These are phyloP conservation scores for Leucopsar rothschildi DNA, from an alignment of 2,113 vertebrate species.

Conservation along the genomic window DNA sequence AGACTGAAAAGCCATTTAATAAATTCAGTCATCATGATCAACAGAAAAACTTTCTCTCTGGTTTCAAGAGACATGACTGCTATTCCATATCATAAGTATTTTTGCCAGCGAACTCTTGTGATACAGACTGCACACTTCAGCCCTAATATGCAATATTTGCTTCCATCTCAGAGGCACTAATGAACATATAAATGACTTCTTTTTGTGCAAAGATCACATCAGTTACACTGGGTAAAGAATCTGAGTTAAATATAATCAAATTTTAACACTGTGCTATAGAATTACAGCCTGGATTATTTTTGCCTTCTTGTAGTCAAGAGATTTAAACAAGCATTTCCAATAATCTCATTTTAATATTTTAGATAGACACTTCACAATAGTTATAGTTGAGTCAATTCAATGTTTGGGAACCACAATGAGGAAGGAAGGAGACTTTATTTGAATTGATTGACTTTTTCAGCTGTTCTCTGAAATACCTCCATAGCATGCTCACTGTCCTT, in stretches of 20 bases:
- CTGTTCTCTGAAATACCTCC: background rate
- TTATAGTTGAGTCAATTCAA: background rate
- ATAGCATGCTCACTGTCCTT: background rate
- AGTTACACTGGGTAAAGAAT: background rate
- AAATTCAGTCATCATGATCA: background rate
- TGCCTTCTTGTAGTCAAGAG: background rate
- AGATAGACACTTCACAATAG: background rate
- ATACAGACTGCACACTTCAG: background rate
- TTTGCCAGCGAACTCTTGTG: background rate
- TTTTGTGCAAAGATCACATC: background rate
- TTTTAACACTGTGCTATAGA: background rate
- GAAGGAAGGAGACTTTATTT: background rate
- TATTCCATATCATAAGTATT: background rate
- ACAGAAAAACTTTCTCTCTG: background rate
- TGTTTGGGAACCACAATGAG: background rate
- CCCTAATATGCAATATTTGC: background rate
- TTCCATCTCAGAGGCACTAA: background rate
- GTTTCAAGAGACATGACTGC: background rate
- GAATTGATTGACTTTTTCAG: background rate
- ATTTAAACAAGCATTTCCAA: background rate
- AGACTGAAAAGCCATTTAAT: background rate
- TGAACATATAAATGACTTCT: background rate
- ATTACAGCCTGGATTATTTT: background rate
- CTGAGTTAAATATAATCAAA: background rate
- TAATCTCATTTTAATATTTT: background rate